Base-by-base conservation (phyloP, 2,888 invertebrate species). In the Ectropis crepuscularia region DNA sequence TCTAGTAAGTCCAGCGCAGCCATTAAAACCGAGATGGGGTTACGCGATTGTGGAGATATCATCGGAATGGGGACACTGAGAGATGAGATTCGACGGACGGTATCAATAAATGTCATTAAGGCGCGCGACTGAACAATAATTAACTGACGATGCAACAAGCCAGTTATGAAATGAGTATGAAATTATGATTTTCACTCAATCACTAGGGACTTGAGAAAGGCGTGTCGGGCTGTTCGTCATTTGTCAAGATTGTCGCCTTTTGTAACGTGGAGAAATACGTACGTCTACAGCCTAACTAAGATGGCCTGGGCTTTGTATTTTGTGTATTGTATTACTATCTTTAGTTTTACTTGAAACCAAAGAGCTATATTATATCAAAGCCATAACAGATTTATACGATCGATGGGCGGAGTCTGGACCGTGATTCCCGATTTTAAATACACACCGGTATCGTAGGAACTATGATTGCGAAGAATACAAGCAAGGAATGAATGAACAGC, bases 81-180 rank as follows among this genome's bases (percentile, higher is more conserved):
- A 69, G 66, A 68, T 68, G 60, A 58, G 58, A 65, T 62, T 61
- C 10, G 53, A 61, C 60, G 39, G 46, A 38, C 57, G 38, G 55
- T 45, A 65, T 69, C 63, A 64, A 65, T 69, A 68, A 69, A 69
- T 69, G 69, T 62, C 68, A 65, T 69, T 72, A 68, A 61, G 45
- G 65, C 59, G 51, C 59, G 60, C 54, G 62, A 51, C 65, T 66
- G 57, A 46, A 71, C 71, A 55, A 73, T 74, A 74, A 78, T 77
- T 74, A 73, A 65, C 64, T 63, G 47, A 42, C 68, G 68, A 69
- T 74, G 72, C 70, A 74, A 69, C 61, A 54, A 61, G 45, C 49
- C 37, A 59, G 64, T 77, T 74, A 74, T 71, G 77, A 78, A 78
- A 79, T 68, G 61, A 43, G 69, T 69, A 68, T 69, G 67, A 69